Base-by-base conservation (phyloP, 1,140 invertebrate genomes). In the Theocolax elegans region DNA sequence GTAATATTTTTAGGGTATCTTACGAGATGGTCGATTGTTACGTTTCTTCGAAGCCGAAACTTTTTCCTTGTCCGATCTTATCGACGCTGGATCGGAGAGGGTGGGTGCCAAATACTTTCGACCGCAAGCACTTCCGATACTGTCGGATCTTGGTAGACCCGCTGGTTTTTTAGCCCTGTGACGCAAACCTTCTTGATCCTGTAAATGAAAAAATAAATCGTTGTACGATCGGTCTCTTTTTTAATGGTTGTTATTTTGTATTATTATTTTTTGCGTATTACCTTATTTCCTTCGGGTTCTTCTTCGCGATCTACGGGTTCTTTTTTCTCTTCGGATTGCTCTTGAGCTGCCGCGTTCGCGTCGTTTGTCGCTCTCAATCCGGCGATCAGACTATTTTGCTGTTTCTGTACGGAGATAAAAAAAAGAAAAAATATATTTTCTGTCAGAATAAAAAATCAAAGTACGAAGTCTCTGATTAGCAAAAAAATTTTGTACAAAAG, bases 341-440 rank as follows among this genome's bases (percentile, higher is more conserved):
- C 89, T 62, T 88, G 87, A 9, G 85, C 77, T 35, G 31, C 31
- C 10, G 4, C 4, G 4, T 35, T 4, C 4, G 31, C 31, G 76
- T 97, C 95, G 80, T 97, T 97, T 2, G 95, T 97, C 10, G 95
- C 95, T 66, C 96, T 87, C 72, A 99, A 85, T 27, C 95, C 94
- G 12, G 93, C 94, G 35, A 98, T 93, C 15, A 98, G 83, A 81
- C 94, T 97, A 42, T 94, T 95, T 86, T 97, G 95, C 83, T 97
- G 95, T 84, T 97, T 97, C 94, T 94, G 77, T 49, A 86, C 85
- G 31, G 12, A 63, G 3, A 62, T 38, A 38, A 38, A 38, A 38
- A 7, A n/a, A n/a, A n/a, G n/a, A n/a, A n/a, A n/a, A n/a, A n/a
- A n/a, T n/a, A n/a, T n/a, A n/a, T n/a, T n/a, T n/a, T n/a, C n/a